A percentile compares a stretch with the other conserved stretches of the same genome.
These are phyloP conservation scores for Mercenaria mercenaria DNA, from an alignment of 1,140 invertebrate species.

Conservation along the genomic window DNA sequence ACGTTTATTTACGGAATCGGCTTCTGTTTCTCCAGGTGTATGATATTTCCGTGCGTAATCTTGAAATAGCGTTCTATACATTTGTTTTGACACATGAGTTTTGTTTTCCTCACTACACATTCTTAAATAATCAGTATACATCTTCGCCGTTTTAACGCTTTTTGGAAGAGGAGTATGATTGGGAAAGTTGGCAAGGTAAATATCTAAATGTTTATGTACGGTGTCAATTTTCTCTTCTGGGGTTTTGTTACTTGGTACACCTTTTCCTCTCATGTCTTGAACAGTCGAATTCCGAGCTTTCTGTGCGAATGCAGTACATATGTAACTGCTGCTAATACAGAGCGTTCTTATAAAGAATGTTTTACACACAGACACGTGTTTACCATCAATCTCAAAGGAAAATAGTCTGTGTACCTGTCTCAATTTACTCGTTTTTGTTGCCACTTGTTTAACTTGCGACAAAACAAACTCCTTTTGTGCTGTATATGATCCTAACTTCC, in stretches of 20 bases:
- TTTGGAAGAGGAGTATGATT: constrained; percentile 33
- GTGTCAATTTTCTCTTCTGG: constrained; percentile 30
- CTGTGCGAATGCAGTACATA: constrained; percentile 59
- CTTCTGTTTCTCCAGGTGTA: constrained; percentile 13
- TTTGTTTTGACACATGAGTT: constrained; percentile 58
- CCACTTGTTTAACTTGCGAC: constrained; percentile 52
- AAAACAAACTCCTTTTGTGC: constrained; percentile 65
- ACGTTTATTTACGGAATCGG: too few relatives aligned
- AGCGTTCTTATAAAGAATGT: constrained; percentile 58
- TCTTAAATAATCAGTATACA: constrained; percentile 44
- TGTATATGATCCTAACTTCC: constrained; percentile 60
- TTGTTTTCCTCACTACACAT: constrained; percentile 26
- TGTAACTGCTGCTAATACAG: constrained; percentile 62
- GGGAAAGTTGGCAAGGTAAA: constrained; percentile 18
- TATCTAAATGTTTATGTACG: constrained; percentile 45
- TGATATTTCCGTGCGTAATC: constrained; percentile 47
- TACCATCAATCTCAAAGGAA: constrained; percentile 63
- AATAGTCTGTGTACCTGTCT: constrained; percentile 56
- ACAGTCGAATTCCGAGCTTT: constrained; percentile 57
- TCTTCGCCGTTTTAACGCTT: constrained; percentile 50
- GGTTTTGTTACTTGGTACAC: constrained; percentile 56
- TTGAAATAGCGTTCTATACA: constrained; percentile 59
- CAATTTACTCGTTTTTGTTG: constrained; percentile 52
- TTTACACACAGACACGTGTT: constrained; percentile 59
- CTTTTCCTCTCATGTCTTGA: constrained; percentile 54